Evolutionary conservation across 2,797 vertebrate genomes (phyloP).

Genomic region (Sebastes dallii): DNA sequence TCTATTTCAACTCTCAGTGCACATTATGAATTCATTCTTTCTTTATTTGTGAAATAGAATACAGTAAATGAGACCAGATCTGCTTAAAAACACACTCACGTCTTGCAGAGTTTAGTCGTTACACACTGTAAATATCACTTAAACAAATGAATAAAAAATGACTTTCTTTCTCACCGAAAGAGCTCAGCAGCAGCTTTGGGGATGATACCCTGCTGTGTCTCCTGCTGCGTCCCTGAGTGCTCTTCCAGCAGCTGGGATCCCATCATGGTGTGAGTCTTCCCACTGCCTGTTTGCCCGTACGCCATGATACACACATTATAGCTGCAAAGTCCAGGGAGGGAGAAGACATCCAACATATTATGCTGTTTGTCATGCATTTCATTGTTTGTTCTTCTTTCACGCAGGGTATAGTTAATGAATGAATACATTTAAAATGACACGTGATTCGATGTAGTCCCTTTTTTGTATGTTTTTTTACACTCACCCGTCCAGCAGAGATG

Average conservation of each 20-base stretch:
- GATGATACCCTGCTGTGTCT: constrained; percentile 81
- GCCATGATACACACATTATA: constrained; percentile 92
- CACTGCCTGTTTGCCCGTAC: constrained; percentile 90
- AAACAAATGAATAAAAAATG: not conserved
- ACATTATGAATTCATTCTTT: not conserved
- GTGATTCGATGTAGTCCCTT: not conserved
- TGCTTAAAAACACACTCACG: not conserved
- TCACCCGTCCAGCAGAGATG: constrained; percentile 89
- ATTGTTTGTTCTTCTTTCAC: not conserved
- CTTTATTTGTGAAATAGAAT: not conserved
- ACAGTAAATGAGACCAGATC: not conserved
- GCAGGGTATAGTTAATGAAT: not conserved
- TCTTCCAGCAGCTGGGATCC: constrained; percentile 71
- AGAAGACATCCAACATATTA: not conserved
- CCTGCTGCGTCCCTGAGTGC: constrained; percentile 30
- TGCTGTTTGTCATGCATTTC: not conserved
- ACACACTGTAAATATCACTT: not conserved
- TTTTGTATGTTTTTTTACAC: constrained; percentile 30
- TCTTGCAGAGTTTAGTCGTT: not conserved
- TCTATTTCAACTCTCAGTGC: not conserved
- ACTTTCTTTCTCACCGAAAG: constrained; percentile 78
- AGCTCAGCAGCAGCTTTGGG: constrained; percentile 86
- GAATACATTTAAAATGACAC: not conserved
- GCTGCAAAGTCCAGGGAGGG: constrained; percentile 62
- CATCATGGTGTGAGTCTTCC: constrained; percentile 90